Conservation (phyloP, 2,113 vertebrate species). For the Fukomys damarensis region DNA sequence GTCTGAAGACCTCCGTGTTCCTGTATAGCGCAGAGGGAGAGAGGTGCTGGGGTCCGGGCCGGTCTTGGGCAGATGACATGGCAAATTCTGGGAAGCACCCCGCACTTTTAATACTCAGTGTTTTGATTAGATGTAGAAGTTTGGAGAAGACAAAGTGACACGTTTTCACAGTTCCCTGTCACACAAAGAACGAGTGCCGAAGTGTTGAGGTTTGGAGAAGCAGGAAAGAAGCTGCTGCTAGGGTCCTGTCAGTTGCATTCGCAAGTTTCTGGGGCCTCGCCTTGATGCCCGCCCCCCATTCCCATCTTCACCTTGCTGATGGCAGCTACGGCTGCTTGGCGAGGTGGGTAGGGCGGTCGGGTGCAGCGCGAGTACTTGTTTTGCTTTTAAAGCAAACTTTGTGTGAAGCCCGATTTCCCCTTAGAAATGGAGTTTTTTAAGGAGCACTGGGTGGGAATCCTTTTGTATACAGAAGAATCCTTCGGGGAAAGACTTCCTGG, state of each 20-base stretch:
- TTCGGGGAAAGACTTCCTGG: not conserved
- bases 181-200: constrained; percentile 69
- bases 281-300: accelerated
- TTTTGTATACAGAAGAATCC: not conserved
- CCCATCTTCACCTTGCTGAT: accelerated
- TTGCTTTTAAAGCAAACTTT: constrained; percentile 4
- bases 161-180: constrained; percentile 80
- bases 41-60: not conserved
- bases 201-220: constrained; percentile 50
- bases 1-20: not conserved
- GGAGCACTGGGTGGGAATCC: not conserved
- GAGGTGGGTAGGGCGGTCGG: accelerated
- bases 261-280: not conserved
- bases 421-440: not conserved
- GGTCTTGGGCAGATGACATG: not conserved
- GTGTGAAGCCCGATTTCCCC: not conserved
- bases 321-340: not conserved
- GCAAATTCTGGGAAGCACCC: not conserved
- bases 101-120: constrained; percentile 51
- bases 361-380: not conserved
- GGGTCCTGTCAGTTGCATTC: not conserved
- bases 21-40: too few relatives aligned
- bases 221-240: not conserved
- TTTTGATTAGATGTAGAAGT: constrained; percentile 75
- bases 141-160: constrained; percentile 76